Evolutionary conservation across 1,140 invertebrate species (phyloP).

Genomic region (Octopus sinensis): DNA sequence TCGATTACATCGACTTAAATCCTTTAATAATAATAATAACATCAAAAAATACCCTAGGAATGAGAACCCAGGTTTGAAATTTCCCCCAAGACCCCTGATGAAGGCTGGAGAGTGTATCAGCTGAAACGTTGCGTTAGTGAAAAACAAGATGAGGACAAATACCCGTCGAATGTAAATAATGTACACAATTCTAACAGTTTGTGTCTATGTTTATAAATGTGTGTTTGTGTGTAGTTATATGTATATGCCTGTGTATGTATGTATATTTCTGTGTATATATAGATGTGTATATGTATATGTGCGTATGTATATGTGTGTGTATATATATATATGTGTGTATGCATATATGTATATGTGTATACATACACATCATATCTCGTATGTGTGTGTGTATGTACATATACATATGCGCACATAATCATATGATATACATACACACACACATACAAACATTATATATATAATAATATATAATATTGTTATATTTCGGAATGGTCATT

Average conservation of each 20-base stretch:
- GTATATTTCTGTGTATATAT: background rate
- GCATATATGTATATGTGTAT: background rate
- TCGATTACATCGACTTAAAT: too few relatives aligned
- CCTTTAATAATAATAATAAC: too few relatives aligned
- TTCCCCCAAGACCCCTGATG: too few relatives aligned
- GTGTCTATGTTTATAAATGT: too few relatives aligned
- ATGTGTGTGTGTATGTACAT: too few relatives aligned
- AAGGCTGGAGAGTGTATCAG: background rate
- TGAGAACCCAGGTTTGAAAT: too few relatives aligned
- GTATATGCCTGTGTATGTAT: too few relatives aligned
- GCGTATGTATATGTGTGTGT: background rate
- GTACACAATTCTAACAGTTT: too few relatives aligned
- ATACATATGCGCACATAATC: background rate
- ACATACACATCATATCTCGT: background rate
- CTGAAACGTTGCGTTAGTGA: background rate
- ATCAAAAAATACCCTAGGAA: too few relatives aligned
- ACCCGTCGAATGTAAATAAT: background rate
- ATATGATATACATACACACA: background rate
- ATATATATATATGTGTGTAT: background rate
- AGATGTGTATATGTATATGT: background rate
- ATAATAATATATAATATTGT: background rate
- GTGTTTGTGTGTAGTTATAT: too few relatives aligned
- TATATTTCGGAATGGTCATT: too few relatives aligned
- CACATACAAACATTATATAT: background rate
- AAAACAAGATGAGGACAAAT: background rate